Evolutionary conservation across 2,113 vertebrate species (phyloP).

Genomic region (Ceyx margarethae): DNA sequence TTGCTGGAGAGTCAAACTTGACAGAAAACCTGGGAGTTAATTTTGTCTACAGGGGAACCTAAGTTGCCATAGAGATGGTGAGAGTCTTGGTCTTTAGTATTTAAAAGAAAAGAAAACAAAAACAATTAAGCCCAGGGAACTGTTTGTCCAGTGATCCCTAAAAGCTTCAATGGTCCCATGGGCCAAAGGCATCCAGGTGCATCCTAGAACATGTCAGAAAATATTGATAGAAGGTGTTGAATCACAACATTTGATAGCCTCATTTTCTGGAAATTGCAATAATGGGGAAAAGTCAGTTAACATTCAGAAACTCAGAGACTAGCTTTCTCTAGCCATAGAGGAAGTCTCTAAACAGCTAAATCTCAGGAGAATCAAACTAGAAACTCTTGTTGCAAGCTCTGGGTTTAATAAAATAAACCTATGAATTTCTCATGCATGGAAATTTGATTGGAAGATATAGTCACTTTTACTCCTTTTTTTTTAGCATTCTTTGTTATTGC

Average conservation of each 20-base stretch:
- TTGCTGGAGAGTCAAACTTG: not conserved
- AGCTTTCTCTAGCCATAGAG: not conserved
- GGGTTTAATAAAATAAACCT: not conserved
- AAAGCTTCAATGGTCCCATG: not conserved
- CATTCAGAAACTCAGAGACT: not conserved
- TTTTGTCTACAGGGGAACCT: constrained; percentile 3
- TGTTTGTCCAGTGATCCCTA: not conserved
- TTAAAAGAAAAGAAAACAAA: not conserved
- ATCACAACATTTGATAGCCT: not conserved
- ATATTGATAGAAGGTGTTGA: not conserved
- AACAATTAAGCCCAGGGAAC: not conserved
- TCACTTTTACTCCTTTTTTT: not conserved
- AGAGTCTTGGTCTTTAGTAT: not conserved
- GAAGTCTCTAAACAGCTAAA: not conserved
- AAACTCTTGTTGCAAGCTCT: not conserved
- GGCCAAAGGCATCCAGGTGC: not conserved
- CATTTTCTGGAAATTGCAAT: not conserved
- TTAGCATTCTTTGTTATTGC: not conserved
- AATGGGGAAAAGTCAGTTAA: not conserved
- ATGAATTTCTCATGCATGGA: not conserved
- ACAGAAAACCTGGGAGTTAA: not conserved
- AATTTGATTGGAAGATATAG: not conserved
- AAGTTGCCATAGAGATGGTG: not conserved
- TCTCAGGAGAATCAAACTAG: not conserved
- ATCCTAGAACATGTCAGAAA: not conserved